These are phyloP conservation scores for Chelidonichthys spinosus DNA, from an alignment of 2,797 vertebrate genomes.

Conservation along the genomic window DNA sequence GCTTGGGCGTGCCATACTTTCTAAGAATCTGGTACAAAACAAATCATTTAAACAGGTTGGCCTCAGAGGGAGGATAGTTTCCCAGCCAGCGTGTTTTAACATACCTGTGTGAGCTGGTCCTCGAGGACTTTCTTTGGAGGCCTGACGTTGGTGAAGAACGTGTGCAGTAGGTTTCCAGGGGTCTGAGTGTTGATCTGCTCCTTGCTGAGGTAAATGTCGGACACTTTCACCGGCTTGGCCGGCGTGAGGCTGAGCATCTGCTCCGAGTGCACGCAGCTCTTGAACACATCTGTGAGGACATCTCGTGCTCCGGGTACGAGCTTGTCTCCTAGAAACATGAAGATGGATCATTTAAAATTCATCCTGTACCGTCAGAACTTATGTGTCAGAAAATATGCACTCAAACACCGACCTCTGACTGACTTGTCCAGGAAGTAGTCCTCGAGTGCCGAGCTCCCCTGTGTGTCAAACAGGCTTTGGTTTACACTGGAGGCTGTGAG, in stretches of 20 bases:
- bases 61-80: not conserved
- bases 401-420: conserved; percentile 87
- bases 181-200: conserved; percentile 98
- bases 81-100: not conserved
- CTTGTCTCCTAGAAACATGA: conserved; percentile 88
- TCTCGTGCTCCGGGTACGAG: conserved; percentile 92
- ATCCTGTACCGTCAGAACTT: not conserved
- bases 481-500: conserved; percentile 97
- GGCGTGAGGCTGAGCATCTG: conserved; percentile 96
- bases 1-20: conserved; percentile 94
- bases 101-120: conserved; percentile 97
- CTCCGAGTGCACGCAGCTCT: conserved; percentile 95
- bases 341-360: conserved; percentile 10
- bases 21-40: conserved; percentile 88
- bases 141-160: conserved; percentile 97
- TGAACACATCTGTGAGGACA: conserved; percentile 96
- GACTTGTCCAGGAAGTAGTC: conserved; percentile 97
- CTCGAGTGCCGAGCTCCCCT: conserved; percentile 96
- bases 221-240: conserved; percentile 92
- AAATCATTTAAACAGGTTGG: conserved; percentile 9
- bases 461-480: conserved; percentile 98
- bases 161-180: conserved; percentile 94
- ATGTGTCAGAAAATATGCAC: conserved; percentile 6
- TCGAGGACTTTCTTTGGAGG: conserved; percentile 97
- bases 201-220: conserved; percentile 98